phyloP scores from a whole-genome alignment of 1,140 invertebrate species.

The Listronotus oregonensis region DNA sequence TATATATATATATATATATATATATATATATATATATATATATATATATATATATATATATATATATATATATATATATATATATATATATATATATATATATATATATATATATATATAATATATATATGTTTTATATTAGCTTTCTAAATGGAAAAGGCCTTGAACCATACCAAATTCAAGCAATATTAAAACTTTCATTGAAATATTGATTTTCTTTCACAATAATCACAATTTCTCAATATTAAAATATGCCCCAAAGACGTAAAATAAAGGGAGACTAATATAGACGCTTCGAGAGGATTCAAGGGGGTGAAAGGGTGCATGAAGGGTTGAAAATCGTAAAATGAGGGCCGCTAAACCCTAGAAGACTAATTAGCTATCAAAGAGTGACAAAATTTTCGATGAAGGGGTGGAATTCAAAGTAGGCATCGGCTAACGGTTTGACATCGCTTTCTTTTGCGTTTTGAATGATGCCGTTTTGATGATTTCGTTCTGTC shows the following conservation, averaged over 20 bases:
- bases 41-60: no score
- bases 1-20: no score
- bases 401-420: constrained; percentile 43
- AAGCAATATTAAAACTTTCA: neutral
- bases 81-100: no score
- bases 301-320: constrained; percentile 20
- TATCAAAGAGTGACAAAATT: constrained; percentile 56
- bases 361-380: constrained; percentile 53
- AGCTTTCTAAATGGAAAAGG: constrained; percentile 9
- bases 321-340: constrained; percentile 50
- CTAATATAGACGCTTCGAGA: constrained; percentile 28
- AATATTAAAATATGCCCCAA: constrained; percentile 31
- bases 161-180: neutral
- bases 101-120: no score
- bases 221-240: constrained; percentile 28
- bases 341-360: constrained; percentile 51
- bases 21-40: no score
- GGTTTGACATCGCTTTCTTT: constrained; percentile 25
- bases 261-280: constrained; percentile 30
- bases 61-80: no score
- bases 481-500: constrained; percentile 9
- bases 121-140: no score
- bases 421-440: constrained; percentile 18
- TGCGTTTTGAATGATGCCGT: constrained; percentile 1
- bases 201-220: constrained; percentile 26